Evolutionary conservation across 1,140 invertebrate species (phyloP), one percentile per base, ranked within the genome.

Genomic region (Vollenhovia emeryi): DNA sequence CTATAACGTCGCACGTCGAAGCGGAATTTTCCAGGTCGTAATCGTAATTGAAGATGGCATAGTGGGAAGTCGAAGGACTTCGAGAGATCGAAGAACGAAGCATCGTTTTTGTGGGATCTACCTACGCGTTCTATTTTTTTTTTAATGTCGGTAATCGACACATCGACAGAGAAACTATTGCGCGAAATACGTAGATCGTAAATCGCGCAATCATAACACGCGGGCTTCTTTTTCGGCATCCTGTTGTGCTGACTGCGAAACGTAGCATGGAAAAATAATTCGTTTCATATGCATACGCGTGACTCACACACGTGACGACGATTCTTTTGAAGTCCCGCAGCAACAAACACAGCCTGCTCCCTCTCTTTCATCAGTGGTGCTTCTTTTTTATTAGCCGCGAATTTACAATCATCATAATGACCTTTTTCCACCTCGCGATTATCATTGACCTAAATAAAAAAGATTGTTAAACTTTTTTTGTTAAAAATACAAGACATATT

Each of bases 241-340:
- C 36, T 5, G 18, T 76, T 76, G 18, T 2, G 5, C 15, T 13
- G 3, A 62, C 11, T 62, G 62, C n/a, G 21, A 75, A 75, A 75
- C 7, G 50, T 40, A 33, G 33, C 8, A 18, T 59, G 73, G 15
- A 62, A 76, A 76, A 76, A 76, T 62, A 76, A 76, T 76, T 76
- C 3, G 11, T 76, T 76, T 76, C 21, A 76, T 30, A 21, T n/a
- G 2, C 9, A 45, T 5, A 24, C 33, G 9, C 24, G 24, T 30
- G 52, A 43, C 15, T 64, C n/a, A 40, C 2, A 73, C 69, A 6
- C n/a, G n/a, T n/a, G n/a, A n/a, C 30, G 27, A 40, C 6, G 18
- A n/a, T 2, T 8, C 73, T 43, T 60, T 76, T 76, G 36, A 76
- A 62, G 55, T 76, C 62, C 62, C 3, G 2, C 15, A 30, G 13